phyloP scores from a whole-genome alignment of 2,888 invertebrate species.

The Ophioninae sp. region DNA sequence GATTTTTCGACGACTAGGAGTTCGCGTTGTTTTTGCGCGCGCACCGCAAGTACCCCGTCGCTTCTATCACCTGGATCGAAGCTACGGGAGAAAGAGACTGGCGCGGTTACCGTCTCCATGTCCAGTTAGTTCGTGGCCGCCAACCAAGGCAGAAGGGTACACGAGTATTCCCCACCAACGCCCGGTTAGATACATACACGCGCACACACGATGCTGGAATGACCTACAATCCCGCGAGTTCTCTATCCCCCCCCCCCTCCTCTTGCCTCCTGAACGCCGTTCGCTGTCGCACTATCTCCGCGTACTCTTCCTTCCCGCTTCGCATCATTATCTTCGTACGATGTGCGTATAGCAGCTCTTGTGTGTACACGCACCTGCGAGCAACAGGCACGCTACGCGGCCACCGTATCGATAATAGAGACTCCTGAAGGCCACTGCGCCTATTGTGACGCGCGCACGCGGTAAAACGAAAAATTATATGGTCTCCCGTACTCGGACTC shows the following conservation, averaged over 20 bases:
- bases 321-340: constrained; percentile 42
- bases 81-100: constrained; percentile 78
- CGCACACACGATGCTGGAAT: constrained; percentile 65
- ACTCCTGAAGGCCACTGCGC: constrained; percentile 12
- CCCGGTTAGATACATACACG: constrained; percentile 26
- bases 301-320: constrained; percentile 35
- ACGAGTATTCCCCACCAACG: constrained; percentile 68
- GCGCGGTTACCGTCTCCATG: constrained; percentile 73
- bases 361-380: background rate
- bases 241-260: constrained; percentile 67
- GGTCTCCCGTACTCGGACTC: background rate
- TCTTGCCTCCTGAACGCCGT: constrained; percentile 15
- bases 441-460: background rate
- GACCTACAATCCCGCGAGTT: constrained; percentile 77
- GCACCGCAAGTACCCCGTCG: constrained; percentile 45
- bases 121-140: constrained; percentile 79
- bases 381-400: background rate
- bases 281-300: constrained; percentile 11
- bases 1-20: constrained; percentile 5
- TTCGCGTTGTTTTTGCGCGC: constrained; percentile 22
- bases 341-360: background rate
- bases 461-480: background rate
- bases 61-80: constrained; percentile 72
- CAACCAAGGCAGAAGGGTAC: constrained; percentile 75
- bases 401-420: background rate